phyloP scores from a whole-genome alignment of 1,140 invertebrate genomes.

The Bicyclus anynana region DNA sequence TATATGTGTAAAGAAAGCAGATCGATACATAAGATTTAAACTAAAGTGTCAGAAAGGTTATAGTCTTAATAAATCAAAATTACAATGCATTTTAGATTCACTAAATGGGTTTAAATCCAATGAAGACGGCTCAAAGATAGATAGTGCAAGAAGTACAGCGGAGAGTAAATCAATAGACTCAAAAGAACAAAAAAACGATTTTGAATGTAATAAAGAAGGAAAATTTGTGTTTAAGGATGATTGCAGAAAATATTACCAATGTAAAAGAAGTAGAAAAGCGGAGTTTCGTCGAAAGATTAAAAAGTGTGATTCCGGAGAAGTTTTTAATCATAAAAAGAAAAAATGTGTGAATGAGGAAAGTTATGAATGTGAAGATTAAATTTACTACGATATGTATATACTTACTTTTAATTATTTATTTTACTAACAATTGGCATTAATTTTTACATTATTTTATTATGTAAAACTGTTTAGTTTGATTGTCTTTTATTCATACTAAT shows the following conservation, averaged over 20 bases:
- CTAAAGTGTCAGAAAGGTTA: slow-evolving; percentile 57
- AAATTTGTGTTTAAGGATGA: slow-evolving; percentile 47
- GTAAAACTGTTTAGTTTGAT: no score
- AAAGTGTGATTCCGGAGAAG: slow-evolving; percentile 51
- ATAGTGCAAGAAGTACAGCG: slow-evolving; percentile 26
- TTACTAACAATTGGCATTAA: no score
- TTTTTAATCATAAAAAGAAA: slow-evolving; percentile 53
- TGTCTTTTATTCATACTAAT: no score
- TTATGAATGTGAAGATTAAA: slow-evolving; percentile 44
- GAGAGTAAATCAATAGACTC: slow-evolving; percentile 22
- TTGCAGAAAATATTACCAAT: slow-evolving; percentile 58
- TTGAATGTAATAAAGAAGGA: slow-evolving; percentile 51
- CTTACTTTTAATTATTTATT: neutral
- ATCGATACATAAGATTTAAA: slow-evolving; percentile 47
- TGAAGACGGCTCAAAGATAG: slow-evolving; percentile 31
- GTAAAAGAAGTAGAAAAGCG: slow-evolving; percentile 41
- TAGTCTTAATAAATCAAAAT: slow-evolving; percentile 38
- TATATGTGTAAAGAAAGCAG: slow-evolving; percentile 48
- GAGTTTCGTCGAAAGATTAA: slow-evolving; percentile 44
- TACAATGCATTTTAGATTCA: slow-evolving; percentile 7
- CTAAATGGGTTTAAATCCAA: slow-evolving; percentile 9
- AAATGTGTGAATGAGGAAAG: slow-evolving; percentile 57
- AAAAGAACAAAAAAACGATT: slow-evolving; percentile 22
- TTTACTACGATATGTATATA: no score
- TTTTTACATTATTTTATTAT: no score